Conservation (phyloP, 2,113 vertebrate species). For the Zosterops borbonicus region DNA sequence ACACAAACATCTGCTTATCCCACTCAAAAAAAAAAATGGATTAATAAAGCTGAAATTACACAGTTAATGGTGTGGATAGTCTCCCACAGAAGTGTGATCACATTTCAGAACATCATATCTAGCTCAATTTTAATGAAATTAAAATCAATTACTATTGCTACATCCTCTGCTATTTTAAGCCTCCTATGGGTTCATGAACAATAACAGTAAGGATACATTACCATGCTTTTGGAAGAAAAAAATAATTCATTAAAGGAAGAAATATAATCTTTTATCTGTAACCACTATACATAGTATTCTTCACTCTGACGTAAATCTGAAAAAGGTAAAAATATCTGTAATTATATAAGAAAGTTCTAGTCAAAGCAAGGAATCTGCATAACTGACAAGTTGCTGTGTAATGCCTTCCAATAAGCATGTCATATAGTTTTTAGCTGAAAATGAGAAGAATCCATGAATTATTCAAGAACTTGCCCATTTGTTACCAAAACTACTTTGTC, state of each 20-base stretch:
- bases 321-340: constrained; percentile 1
- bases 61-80: constrained; percentile 37
- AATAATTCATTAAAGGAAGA: constrained; percentile 6
- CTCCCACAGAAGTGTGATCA: neutral
- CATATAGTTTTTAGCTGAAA: constrained; percentile 23
- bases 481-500: constrained; percentile 20
- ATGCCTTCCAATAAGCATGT: neutral
- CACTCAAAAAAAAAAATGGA: neutral
- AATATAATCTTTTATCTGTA: constrained; percentile 8
- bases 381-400: neutral
- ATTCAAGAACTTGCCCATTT: constrained; percentile 33
- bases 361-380: neutral
- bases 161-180: constrained; percentile 36
- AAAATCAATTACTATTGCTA: constrained; percentile 36
- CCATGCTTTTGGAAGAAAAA: neutral
- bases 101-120: constrained; percentile 26
- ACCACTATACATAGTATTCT: neutral
- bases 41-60: constrained; percentile 49
- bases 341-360: constrained; percentile 2
- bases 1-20: constrained; percentile 11
- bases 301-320: neutral
- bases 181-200: constrained; percentile 25
- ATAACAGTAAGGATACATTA: neutral
- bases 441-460: neutral
- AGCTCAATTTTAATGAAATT: constrained; percentile 20